A percentile compares a stretch with the other conserved stretches of the same genome.
phyloP scores from a whole-genome alignment of 2,888 invertebrate genomes.

The Cheilosia scutellata region DNA sequence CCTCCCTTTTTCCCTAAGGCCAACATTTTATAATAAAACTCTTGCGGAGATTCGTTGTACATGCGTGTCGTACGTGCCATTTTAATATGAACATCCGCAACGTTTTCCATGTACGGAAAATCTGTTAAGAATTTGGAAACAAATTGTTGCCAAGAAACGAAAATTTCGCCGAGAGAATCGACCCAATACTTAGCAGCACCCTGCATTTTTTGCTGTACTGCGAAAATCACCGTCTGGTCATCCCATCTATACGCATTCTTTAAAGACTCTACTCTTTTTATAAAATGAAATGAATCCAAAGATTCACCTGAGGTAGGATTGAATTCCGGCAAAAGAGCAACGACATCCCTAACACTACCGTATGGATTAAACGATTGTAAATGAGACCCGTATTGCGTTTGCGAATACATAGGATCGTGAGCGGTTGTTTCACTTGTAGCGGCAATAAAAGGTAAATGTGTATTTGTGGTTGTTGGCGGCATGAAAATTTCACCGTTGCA shows the following conservation, averaged over 20 bases:
- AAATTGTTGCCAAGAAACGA: conserved; percentile 46
- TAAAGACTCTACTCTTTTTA: conserved; percentile 34
- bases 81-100: conserved; percentile 59
- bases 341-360: conserved; percentile 25
- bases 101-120: conserved; percentile 61
- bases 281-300: conserved; percentile 42
- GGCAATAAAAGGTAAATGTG: not conserved
- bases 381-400: not conserved
- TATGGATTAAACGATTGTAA: conserved; percentile 5
- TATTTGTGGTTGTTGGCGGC: not conserved
- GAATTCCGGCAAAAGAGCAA: conserved; percentile 41
- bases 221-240: conserved; percentile 45
- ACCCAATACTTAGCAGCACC: conserved; percentile 66
- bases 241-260: conserved; percentile 59
- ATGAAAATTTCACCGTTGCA: not conserved
- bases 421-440: conserved; percentile 1
- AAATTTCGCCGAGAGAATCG: conserved; percentile 58
- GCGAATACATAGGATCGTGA: not conserved
- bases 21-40: conserved; percentile 64
- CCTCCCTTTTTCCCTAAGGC: conserved; percentile 48
- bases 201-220: conserved; percentile 48
- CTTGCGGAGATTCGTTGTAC: conserved; percentile 22
- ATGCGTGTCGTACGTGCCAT: conserved; percentile 43
- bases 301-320: conserved; percentile 41
- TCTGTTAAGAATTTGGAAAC: conserved; percentile 45